Percentiles rank a stretch among this genome's conserved stretches.
Evolutionary conservation across 2,888 invertebrate genomes (phyloP).

Genomic region (Diadromus collaris): DNA sequence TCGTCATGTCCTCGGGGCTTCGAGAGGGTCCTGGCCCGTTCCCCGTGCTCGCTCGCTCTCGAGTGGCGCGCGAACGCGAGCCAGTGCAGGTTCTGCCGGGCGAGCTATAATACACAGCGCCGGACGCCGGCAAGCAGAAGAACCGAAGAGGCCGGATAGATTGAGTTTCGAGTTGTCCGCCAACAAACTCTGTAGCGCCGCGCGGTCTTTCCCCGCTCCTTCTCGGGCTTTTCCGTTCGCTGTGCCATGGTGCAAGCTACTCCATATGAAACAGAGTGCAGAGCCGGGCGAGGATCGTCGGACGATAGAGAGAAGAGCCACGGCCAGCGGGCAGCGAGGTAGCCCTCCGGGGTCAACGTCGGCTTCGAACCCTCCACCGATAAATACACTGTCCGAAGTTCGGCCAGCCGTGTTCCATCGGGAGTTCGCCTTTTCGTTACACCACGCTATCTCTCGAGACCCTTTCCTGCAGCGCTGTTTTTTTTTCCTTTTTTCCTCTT

Average conservation of each 20-base stretch:
- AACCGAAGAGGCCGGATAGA: conserved; percentile 69
- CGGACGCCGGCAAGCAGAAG: conserved; percentile 52
- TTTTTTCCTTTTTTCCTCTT: conserved; percentile 32
- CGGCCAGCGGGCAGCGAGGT: conserved; percentile 33
- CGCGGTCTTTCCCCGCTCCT: conserved; percentile 27
- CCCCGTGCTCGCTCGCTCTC: conserved; percentile 19
- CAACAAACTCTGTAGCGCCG: conserved; percentile 66
- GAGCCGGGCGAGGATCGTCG: conserved; percentile 50
- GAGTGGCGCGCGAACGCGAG: conserved; percentile 31
- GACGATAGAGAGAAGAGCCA: conserved; percentile 42
- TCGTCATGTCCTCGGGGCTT: conserved; percentile 60
- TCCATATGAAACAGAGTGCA: conserved; percentile 47
- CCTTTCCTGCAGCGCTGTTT: conserved; percentile 46
- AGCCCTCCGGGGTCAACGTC: conserved; percentile 57
- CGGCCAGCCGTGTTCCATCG: conserved; percentile 67
- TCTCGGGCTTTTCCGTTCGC: conserved; percentile 47
- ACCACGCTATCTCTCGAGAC: conserved; percentile 53
- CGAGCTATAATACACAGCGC: conserved; percentile 9
- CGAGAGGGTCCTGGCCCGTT: conserved; percentile 44
- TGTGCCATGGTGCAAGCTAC: conserved; percentile 21
- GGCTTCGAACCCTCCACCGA: conserved; percentile 58
- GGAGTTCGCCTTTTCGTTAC: conserved; percentile 64
- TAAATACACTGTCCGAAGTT: conserved; percentile 68
- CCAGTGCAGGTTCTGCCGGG: conserved; percentile 16
- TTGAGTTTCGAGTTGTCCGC: conserved; percentile 76